A percentile compares a stretch with the other conserved stretches of the same genome.
These are phyloP conservation scores for Cryptus viduatorius DNA, from an alignment of 2,888 invertebrate genomes.

Conservation along the genomic window DNA sequence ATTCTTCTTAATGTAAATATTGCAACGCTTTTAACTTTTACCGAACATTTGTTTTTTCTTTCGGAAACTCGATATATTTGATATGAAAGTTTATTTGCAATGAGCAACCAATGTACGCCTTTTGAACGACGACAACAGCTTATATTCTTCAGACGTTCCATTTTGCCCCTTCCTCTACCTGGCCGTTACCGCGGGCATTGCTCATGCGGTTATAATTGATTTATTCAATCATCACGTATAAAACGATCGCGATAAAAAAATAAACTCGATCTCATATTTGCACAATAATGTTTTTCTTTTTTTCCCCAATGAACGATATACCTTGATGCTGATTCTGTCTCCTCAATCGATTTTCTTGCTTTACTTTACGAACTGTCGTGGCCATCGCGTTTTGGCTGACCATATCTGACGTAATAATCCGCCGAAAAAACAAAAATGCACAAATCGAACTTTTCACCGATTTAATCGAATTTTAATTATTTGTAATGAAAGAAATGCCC, in stretches of 20 bases:
- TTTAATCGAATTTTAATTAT: conserved; percentile 35
- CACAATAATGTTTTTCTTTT: not conserved
- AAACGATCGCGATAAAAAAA: not conserved
- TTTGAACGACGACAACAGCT: too few relatives aligned
- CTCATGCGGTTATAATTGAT: not conserved
- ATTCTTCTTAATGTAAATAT: too few relatives aligned
- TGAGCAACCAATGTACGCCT: too few relatives aligned
- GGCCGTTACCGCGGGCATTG: not conserved
- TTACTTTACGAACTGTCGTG: conserved; percentile 90
- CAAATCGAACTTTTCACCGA: conserved; percentile 13
- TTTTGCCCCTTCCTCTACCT: not conserved
- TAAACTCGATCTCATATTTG: not conserved
- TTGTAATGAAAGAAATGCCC: not conserved
- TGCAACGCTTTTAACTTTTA: too few relatives aligned
- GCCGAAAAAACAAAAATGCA: not conserved
- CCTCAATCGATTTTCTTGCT: conserved; percentile 88
- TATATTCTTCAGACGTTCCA: too few relatives aligned
- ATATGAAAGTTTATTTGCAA: too few relatives aligned
- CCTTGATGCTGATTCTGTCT: conserved; percentile 82
- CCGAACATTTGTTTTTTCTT: too few relatives aligned
- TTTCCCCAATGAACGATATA: conserved; percentile 45
- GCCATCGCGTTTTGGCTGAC: conserved; percentile 89
- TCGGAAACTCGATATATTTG: too few relatives aligned
- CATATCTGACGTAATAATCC: conserved; percentile 74
- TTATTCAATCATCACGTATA: not conserved